phyloP scores from a whole-genome alignment of 2,888 invertebrate genomes.

The Parnassius glacialis region DNA sequence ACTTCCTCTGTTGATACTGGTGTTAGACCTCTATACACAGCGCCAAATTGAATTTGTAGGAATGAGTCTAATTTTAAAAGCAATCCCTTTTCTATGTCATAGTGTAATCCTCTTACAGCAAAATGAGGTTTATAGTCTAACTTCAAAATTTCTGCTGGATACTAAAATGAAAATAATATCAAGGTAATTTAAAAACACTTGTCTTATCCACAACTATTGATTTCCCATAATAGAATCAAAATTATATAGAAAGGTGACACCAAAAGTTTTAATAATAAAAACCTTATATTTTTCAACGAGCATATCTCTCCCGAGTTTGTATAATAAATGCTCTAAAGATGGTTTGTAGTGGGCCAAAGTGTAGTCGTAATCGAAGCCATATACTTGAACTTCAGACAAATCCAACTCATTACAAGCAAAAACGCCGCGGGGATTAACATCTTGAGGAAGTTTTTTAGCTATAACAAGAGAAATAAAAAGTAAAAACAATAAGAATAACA shows the following conservation, averaged over 20 bases:
- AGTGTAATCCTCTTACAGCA: slow-evolving; percentile 98
- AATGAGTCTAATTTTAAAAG: slow-evolving; percentile 97
- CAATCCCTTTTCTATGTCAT: slow-evolving; percentile 97
- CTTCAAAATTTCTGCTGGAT: slow-evolving; percentile 90
- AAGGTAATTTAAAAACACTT: no score
- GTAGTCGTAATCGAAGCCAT: slow-evolving; percentile 99
- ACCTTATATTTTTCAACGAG: slow-evolving; percentile 93
- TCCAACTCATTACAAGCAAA: slow-evolving; percentile 98
- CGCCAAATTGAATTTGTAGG: slow-evolving; percentile 96
- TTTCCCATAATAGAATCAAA: no score
- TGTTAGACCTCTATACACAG: slow-evolving; percentile 93
- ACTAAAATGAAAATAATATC: slow-evolving; percentile 79
- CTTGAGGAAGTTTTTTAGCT: slow-evolving; percentile 93
- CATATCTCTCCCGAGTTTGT: slow-evolving; percentile 92
- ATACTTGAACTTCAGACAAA: slow-evolving; percentile 93
- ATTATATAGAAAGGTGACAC: no score
- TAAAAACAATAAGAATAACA: not conserved
- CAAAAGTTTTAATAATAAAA: slow-evolving; percentile 14
- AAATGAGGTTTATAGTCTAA: slow-evolving; percentile 95
- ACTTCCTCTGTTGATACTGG: slow-evolving; percentile 93
- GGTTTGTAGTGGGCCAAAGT: slow-evolving; percentile 97
- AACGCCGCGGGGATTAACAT: slow-evolving; percentile 92
- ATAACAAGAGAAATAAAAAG: slow-evolving; percentile 40
- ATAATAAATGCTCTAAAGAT: slow-evolving; percentile 92
- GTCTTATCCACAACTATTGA: no score